Conservation (phyloP, 2,113 vertebrate genomes). For the Crocuta crocuta region DNA sequence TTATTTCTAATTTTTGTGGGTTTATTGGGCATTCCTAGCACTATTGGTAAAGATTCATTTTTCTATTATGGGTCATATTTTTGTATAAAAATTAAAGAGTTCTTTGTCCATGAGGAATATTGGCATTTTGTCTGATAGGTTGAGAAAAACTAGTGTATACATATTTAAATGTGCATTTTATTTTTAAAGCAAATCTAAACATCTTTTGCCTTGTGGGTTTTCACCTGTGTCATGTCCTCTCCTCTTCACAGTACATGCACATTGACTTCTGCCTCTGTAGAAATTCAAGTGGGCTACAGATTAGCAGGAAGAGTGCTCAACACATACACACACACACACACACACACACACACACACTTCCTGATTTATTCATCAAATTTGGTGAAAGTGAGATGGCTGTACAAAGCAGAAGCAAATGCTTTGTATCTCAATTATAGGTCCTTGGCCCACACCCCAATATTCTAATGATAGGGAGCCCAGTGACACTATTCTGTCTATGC, state of each 20-base stretch:
- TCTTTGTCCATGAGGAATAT: background rate
- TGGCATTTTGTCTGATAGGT: background rate
- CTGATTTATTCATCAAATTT: background rate
- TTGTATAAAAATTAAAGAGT: background rate
- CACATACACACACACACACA: background rate
- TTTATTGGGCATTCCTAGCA: background rate
- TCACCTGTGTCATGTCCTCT: background rate
- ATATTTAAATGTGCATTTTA: background rate
- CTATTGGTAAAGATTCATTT: background rate
- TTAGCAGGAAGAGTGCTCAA: background rate
- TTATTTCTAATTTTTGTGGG: background rate
- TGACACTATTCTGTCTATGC: background rate
- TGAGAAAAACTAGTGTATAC: background rate
- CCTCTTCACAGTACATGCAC: background rate
- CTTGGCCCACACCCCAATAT: background rate
- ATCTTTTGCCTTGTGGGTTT: background rate
- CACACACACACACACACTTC: background rate
- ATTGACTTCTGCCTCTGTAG: background rate
- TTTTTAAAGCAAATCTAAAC: slow-evolving; percentile 18
- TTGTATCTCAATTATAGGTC: background rate
- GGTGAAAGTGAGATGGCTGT: background rate
- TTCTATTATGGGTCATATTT: background rate
- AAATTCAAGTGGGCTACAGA: background rate
- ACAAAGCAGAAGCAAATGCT: background rate
- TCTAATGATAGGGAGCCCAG: background rate